Conservation (phyloP, 2,113 vertebrate genomes). For the Tragulus kanchil region DNA sequence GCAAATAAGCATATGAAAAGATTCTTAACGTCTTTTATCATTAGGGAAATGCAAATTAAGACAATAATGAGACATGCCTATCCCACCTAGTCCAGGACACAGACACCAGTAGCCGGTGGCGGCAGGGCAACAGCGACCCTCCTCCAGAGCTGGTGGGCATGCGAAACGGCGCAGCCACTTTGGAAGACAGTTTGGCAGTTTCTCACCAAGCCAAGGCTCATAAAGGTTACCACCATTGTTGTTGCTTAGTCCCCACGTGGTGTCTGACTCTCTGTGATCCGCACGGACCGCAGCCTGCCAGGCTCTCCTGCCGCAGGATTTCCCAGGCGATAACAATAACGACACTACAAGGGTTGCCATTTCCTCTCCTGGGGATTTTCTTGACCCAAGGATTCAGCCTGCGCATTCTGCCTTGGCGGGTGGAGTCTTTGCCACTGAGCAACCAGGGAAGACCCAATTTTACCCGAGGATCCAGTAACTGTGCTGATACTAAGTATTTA, state of each 20-base stretch:
- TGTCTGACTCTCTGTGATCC: neutral
- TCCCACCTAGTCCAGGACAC: neutral
- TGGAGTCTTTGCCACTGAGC: neutral
- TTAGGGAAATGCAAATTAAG: conserved; percentile 52
- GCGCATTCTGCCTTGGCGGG: neutral
- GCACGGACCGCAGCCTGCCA: neutral
- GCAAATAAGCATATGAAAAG: conserved; percentile 59
- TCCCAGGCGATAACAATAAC: neutral
- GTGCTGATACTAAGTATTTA: neutral
- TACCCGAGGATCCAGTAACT: neutral
- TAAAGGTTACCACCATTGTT: neutral
- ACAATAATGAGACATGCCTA: conserved; percentile 15
- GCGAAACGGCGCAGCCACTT: neutral
- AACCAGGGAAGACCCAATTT: neutral
- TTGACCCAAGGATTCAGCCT: neutral
- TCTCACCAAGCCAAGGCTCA: neutral
- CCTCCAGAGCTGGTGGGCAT: neutral
- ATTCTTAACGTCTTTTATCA: neutral
- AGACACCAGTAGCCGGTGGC: neutral
- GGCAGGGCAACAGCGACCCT: accelerated
- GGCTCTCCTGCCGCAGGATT: neutral
- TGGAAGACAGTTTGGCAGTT: neutral
- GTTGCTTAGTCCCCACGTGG: neutral
- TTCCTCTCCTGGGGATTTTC: neutral
- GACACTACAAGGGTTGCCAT: neutral